Evolutionary conservation across 2,797 vertebrate species (phyloP), one percentile per base, ranked within the genome.

Genomic region (Tangara arthus): DNA sequence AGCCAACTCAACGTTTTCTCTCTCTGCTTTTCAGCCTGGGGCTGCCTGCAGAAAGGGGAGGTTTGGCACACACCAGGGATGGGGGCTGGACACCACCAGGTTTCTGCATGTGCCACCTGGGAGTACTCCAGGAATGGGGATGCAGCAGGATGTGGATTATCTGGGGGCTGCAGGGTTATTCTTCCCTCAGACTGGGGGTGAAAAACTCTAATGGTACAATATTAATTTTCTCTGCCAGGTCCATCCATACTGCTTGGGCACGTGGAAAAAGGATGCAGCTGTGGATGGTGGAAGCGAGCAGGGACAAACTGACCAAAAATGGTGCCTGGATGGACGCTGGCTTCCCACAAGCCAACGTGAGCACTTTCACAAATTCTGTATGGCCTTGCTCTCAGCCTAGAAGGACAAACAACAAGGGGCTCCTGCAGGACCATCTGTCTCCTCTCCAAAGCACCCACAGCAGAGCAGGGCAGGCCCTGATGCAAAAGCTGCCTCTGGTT

Each of bases 131-230:
- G 27, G 46, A 75, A 78, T 0, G 3, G n/a, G 37, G 72, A 57
- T 26, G 34, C 24, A 84, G 44, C 42, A 79, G 34, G 52, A 44
- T 0, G 1, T 12, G 41, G 24, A 6, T 65, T 59, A 44, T 39
- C 12, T 56, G 15, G 68, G 59, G 35, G 0, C 1, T 87, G 37
- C 11, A 52, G 12, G 15, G 59, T 4, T 73, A 12, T 8, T 26
- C 4, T 11, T 21, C 13, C 26, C 63, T 49, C 15, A 60, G 26
- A 56, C 0, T 14, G 1, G 9, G 8, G 7, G 4, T 5, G 2
- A 1, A 1, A 1, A 37, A 24, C 20, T 47, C 56, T 30, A 21
- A 53, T 12, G 15, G 23, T 6, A 39, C 0, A 3, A 3, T 61
- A 52, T 10, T 39, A 20, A 41, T 63, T 52, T 7, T 73, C 34